phyloP scores from a whole-genome alignment of 2,113 vertebrate genomes.

The Actinemys pallida region DNA sequence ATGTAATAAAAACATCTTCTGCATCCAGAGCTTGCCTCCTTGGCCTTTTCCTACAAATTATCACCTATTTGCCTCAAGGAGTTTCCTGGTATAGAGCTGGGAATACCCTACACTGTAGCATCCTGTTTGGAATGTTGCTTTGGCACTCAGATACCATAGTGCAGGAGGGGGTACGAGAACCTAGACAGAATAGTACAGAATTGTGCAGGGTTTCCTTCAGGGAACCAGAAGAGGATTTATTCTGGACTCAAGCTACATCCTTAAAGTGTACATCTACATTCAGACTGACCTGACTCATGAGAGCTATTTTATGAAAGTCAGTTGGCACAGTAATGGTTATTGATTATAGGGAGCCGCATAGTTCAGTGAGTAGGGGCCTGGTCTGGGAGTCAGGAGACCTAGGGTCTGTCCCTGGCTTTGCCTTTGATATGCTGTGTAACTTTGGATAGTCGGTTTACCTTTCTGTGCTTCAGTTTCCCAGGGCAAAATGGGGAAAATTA shows the following conservation, averaged over 20 bases:
- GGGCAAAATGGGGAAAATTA: neutral
- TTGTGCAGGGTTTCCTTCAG: neutral
- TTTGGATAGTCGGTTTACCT: neutral
- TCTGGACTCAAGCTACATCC: neutral
- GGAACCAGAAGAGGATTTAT: neutral
- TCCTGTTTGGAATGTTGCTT: neutral
- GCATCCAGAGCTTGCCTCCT: slow-evolving; percentile 35
- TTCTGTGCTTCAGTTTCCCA: neutral
- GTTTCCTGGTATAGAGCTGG: neutral
- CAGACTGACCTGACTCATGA: neutral
- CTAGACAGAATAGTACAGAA: neutral
- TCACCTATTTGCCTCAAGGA: slow-evolving; percentile 21
- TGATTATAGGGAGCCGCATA: neutral
- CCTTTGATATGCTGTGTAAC: neutral
- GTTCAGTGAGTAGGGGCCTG: neutral
- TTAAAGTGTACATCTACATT: neutral
- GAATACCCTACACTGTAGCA: neutral
- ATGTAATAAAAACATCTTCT: slow-evolving; percentile 38
- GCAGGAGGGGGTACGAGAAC: neutral
- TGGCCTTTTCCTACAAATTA: neutral
- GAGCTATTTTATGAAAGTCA: neutral
- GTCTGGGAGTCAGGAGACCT: fast-evolving
- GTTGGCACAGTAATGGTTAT: fast-evolving
- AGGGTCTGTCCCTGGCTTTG: neutral
- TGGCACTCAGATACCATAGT: neutral